Conservation (phyloP, 2,113 vertebrate species). For the Anoura caudifer region DNA sequence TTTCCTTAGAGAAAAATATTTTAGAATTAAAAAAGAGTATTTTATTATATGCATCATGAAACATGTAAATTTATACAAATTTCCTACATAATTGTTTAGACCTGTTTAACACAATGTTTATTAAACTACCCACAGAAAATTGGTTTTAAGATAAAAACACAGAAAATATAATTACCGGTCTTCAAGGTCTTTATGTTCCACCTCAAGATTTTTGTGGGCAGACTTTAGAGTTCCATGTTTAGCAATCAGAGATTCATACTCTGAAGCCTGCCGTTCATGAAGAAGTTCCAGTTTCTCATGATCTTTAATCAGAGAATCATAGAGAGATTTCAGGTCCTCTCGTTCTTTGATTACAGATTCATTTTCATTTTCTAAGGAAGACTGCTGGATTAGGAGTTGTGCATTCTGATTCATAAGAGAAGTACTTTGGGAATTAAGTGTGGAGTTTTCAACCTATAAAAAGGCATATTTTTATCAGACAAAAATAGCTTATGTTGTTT, state of each 20-base stretch:
- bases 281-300: conserved; percentile 95
- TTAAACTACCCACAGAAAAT: background rate
- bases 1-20: conserved; percentile 28
- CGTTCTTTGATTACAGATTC: conserved; percentile 89
- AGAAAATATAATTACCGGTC: conserved; percentile 85
- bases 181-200: conserved; percentile 95
- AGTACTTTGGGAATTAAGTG: conserved; percentile 92
- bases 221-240: conserved; percentile 94
- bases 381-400: conserved; percentile 93
- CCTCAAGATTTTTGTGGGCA: conserved; percentile 93
- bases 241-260: conserved; percentile 93
- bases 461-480: conserved; percentile 6
- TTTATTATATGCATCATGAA: background rate
- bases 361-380: conserved; percentile 90
- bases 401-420: conserved; percentile 96
- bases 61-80: conserved; percentile 7
- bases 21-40: background rate
- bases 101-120: background rate
- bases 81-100: background rate
- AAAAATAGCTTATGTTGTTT: background rate
- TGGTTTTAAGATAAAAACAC: background rate
- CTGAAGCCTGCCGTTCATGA: conserved; percentile 92
- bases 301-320: conserved; percentile 93
- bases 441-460: conserved; percentile 94
- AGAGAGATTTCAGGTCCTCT: conserved; percentile 91